A percentile compares a stretch with the other conserved stretches of the same genome.
Conservation (phyloP, 1,140 invertebrate species). For the Elymnias hypermnestra region DNA sequence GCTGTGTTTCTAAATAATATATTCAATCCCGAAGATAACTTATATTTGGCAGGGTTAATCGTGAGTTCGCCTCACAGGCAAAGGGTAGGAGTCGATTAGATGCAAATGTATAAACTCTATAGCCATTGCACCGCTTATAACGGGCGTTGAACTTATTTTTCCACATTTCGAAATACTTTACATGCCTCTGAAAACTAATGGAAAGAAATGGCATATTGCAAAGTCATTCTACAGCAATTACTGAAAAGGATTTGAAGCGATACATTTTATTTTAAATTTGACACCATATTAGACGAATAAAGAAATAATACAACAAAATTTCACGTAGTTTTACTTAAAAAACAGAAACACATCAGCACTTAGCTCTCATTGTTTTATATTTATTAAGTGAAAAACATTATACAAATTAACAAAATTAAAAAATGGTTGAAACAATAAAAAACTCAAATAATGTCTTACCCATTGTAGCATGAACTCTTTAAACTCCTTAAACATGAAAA, state of each 20-base stretch:
- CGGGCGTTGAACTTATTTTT: conserved; percentile 26
- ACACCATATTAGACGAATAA: too few species aligned
- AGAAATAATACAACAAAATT: too few species aligned
- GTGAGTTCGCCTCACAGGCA: conserved; percentile 15
- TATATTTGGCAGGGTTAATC: conserved; percentile 27
- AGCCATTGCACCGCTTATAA: conserved; percentile 27
- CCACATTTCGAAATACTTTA: conserved; percentile 24
- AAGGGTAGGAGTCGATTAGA: conserved; percentile 22
- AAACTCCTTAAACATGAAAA: too few species aligned
- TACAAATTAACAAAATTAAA: too few species aligned
- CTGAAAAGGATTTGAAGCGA: neutral
- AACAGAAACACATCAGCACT: too few species aligned
- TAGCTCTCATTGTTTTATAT: too few species aligned
- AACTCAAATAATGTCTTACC: too few species aligned
- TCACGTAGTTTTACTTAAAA: too few species aligned
- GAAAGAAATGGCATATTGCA: conserved; percentile 12
- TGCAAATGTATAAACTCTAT: conserved; percentile 18
- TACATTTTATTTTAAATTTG: neutral
- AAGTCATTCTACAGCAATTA: conserved; percentile 11
- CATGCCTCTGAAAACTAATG: conserved; percentile 10
- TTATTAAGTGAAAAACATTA: too few species aligned
- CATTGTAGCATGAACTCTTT: too few species aligned
- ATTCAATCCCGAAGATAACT: conserved; percentile 8
- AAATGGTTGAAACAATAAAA: too few species aligned
- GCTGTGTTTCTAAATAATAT: neutral